Percentiles rank a stretch among this genome's conserved stretches.
phyloP scores from a whole-genome alignment of 92 coral and sea anemone species.

The Porites divaricata region DNA sequence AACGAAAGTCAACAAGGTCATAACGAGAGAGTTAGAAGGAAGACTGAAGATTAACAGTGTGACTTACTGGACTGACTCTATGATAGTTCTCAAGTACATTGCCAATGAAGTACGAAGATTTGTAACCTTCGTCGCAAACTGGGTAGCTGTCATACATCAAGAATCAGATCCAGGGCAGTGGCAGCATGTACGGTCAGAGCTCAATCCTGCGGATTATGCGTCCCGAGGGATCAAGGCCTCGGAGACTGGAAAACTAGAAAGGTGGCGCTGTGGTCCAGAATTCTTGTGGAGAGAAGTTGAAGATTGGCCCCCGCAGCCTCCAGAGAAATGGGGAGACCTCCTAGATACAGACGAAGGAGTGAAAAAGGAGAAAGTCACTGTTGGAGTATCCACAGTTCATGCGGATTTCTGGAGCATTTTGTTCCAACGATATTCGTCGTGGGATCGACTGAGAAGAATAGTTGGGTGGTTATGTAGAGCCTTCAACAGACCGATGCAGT shows the following conservation, averaged over 20 bases:
- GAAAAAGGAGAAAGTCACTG: conserved; percentile 31
- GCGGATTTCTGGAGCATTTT: conserved; percentile 53
- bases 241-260: conserved; percentile 58
- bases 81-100: conserved; percentile 60
- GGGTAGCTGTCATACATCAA: conserved; percentile 59
- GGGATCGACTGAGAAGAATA: conserved; percentile 56
- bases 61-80: conserved; percentile 72
- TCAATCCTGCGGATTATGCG: conserved; percentile 71
- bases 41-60: conserved; percentile 56
- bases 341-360: conserved; percentile 59
- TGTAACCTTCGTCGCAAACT: conserved; percentile 63
- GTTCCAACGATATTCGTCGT: conserved; percentile 59
- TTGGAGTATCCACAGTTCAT: conserved; percentile 41
- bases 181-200: conserved; percentile 59
- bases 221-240: conserved; percentile 63
- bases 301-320: conserved; percentile 74
- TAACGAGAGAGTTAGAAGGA: conserved; percentile 47
- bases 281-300: conserved; percentile 53
- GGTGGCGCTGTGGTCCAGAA: conserved; percentile 66
- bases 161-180: conserved; percentile 63
- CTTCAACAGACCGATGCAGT: neutral
- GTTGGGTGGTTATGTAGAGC: conserved; percentile 66
- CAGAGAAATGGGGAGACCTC: conserved; percentile 23
- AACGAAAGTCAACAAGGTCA: conserved; percentile 41
- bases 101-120: conserved; percentile 57